A percentile compares a stretch with the other conserved stretches of the same genome.
These are phyloP conservation scores for Bambusicola thoracicus DNA, from an alignment of 2,113 vertebrate species.

Conservation along the genomic window DNA sequence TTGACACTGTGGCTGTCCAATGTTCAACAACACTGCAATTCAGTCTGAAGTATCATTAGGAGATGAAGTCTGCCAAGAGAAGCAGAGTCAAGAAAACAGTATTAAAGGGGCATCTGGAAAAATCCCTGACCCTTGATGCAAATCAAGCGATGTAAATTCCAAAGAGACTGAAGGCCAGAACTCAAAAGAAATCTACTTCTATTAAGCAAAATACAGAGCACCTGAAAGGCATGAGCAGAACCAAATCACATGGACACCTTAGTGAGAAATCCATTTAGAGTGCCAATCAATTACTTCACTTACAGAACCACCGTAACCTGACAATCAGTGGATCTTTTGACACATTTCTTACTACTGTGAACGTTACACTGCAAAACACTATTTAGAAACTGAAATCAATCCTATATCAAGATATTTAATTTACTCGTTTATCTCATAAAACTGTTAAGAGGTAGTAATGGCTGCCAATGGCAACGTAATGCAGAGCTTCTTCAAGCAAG, in stretches of 20 bases:
- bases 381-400: background rate
- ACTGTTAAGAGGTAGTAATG: background rate
- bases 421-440: background rate
- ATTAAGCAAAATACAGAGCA: slow-evolving; percentile 8
- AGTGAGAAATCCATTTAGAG: background rate
- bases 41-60: background rate
- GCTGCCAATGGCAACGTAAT: background rate
- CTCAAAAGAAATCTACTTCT: slow-evolving; percentile 21
- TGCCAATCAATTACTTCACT: background rate
- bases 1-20: background rate
- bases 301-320: background rate
- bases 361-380: background rate
- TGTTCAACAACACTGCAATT: slow-evolving; percentile 4
- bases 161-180: slow-evolving; percentile 31
- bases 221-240: background rate
- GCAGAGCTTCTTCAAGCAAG: background rate
- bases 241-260: background rate
- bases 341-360: background rate
- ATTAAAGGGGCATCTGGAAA: slow-evolving; percentile 7
- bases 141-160: slow-evolving; percentile 14
- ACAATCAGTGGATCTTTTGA: background rate
- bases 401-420: background rate
- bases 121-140: slow-evolving; percentile 14
- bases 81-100: slow-evolving; percentile 19
- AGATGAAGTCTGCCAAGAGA: slow-evolving; percentile 28